Evolutionary conservation across 2,113 vertebrate species (phyloP), one percentile per base, ranked within the genome.

Genomic region (Columba janthina): DNA sequence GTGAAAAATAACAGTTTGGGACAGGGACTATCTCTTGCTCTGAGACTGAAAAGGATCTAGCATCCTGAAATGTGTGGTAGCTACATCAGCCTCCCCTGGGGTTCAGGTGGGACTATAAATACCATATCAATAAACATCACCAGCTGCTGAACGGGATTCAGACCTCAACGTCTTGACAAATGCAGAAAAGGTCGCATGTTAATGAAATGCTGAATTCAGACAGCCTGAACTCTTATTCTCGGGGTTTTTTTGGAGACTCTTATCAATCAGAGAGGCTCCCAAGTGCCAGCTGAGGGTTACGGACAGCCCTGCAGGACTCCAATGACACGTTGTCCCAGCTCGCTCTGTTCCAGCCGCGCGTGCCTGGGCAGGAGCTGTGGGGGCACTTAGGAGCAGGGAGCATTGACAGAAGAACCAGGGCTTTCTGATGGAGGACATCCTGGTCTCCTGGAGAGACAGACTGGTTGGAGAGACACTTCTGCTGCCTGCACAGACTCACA

Each of bases 401-500:
- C 46, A 61, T 73, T 82, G 69, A 46, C 19, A 65, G 54, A 50
- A 62, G 44, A 40, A 53, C 8, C 40, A 40, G 31, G 50, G n/a
- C 8, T 74, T 54, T 75, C 26, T 51, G 12, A 12, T 2, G 5
- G 60, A 87, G 80, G 32, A 50, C 16, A 31, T 24, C 60, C 76
- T 12, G 42, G 44, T 69, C 66, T 42, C 29, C 73, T 48, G 66
- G 24, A 75, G 48, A 34, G 48, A 71, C 1, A 72, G 72, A 38
- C 50, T 56, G 2, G 22, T 25, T 24, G 53, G 57, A 57, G 22
- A 61, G 31, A 54, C 44, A 11, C n/a, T 31, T 21, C 38, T 51
- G 54, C 62, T 85, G 82, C 82, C 85, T 34, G 5, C 4, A 5
- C 24, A 69, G 71, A 99, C 99, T 99, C 98, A 99, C 99, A 99